Evolutionary conservation across 1,140 invertebrate genomes (phyloP).

Genomic region (Drosophila nigrodunni): DNA sequence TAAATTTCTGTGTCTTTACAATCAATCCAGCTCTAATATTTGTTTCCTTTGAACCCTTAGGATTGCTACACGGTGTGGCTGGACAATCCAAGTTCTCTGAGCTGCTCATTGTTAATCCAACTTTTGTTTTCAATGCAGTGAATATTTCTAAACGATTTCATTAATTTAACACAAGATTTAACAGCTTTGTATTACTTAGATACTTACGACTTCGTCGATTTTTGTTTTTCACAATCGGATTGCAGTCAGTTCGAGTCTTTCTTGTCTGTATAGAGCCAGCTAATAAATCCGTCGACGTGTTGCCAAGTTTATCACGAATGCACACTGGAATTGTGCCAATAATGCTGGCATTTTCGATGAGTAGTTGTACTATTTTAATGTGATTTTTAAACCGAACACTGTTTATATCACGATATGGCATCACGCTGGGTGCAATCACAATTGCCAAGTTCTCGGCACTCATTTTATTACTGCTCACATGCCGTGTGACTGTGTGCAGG

Average conservation of each 20-base stretch:
- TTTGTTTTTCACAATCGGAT: conserved; percentile 86
- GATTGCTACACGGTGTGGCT: neutral
- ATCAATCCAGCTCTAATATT: conserved; percentile 81
- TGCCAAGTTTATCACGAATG: conserved; percentile 78
- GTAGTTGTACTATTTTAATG: conserved; percentile 88
- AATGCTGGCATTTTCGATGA: conserved; percentile 90
- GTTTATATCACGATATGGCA: conserved; percentile 89
- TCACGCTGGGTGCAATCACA: conserved; percentile 92
- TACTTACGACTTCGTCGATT: conserved; percentile 91
- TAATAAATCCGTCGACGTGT: neutral
- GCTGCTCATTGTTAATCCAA: conserved; percentile 86
- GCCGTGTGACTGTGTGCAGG: conserved; percentile 87
- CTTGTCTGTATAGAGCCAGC: neutral
- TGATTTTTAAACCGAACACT: conserved; percentile 88
- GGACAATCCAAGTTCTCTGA: conserved; percentile 84
- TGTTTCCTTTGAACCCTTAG: conserved; percentile 72
- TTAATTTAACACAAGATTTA: conserved; percentile 26
- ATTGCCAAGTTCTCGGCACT: conserved; percentile 91
- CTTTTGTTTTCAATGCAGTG: conserved; percentile 91
- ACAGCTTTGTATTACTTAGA: neutral
- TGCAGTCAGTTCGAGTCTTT: conserved; percentile 13
- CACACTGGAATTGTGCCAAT: conserved; percentile 90
- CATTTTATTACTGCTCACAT: conserved; percentile 92
- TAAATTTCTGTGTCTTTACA: conserved; percentile 88
- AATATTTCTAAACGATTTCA: conserved; percentile 88